Base-by-base conservation (phyloP, 2,797 vertebrate species). In the Cygnus olor region DNA sequence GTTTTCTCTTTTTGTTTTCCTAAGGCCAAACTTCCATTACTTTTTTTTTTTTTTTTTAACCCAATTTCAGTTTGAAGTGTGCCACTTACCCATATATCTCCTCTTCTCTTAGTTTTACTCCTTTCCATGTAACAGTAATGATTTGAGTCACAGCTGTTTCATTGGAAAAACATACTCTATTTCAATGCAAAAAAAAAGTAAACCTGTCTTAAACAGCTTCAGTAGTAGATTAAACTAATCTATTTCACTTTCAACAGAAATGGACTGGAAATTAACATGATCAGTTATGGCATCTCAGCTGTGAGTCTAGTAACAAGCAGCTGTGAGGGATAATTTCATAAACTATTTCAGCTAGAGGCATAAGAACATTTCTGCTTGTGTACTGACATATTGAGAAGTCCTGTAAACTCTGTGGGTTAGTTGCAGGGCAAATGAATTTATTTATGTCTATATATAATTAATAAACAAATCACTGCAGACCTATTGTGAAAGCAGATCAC, bases 161-260 rank as follows among this genome's bases (percentile, higher is more conserved):
- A 40, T 28, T 73, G 68, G 60, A 77, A 93, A 91, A 94, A 30
- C 19, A 42, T 63, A 19, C 63, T 77, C 38, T 30, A 70, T 95
- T 95, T 89, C 83, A 86, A 66, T 56, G n/a, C 7, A 77, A 94
- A 72, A 73, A 77, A 45, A 76, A 25, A 49, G 47, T 79, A 93
- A 76, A 85, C 91, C 85, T 90, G 25, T 93, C 94, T 94, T 49
- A 90, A 89, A 89, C 40, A 66, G 47, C n/a, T 60, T 77, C 83
- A 61, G 53, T 63, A 80, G 71, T 90, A 93, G 88, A 95, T 97
- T 93, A 90, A 95, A 94, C 80, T 30, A 90, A 96, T 97, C 71
- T 89, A 68, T 94, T 96, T 94, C 76, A 90, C 93, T 96, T 94
- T 80, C 47, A 53, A 87, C 78, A 90, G 89, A 95, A 94, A 87